These are phyloP conservation scores for Pangasius krempfi DNA, from an alignment of 2,797 vertebrate species.

Conservation along the genomic window DNA sequence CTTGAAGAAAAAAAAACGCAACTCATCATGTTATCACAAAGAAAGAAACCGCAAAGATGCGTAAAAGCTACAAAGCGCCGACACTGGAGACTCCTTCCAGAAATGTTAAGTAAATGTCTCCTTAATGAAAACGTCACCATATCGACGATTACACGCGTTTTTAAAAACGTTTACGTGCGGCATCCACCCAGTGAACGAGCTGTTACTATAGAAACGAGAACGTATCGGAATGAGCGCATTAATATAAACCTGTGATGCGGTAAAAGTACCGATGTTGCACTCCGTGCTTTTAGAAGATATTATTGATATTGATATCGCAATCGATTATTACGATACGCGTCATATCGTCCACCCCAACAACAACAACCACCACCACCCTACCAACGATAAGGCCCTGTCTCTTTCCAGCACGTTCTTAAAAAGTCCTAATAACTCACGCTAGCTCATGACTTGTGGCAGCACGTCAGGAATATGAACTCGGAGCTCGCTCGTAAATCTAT, in stretches of 20 bases:
- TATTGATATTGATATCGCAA: neutral
- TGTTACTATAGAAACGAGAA: neutral
- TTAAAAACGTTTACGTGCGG: neutral
- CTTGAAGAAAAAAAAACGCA: too few species aligned
- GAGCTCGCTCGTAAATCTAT: conserved; percentile 73
- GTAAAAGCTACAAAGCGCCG: neutral
- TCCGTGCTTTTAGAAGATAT: neutral
- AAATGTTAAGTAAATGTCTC: neutral
- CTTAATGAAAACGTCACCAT: neutral
- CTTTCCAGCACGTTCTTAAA: neutral
- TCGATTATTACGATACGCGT: neutral
- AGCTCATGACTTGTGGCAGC: conserved; percentile 66
- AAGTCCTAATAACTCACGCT: neutral
- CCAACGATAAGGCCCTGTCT: neutral
- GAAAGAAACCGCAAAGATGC: too few species aligned
- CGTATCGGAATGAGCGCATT: neutral
- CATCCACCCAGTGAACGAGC: neutral
- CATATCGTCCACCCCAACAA: neutral
- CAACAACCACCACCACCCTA: neutral
- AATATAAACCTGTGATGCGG: neutral
- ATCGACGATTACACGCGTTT: neutral
- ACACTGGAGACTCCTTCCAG: neutral
- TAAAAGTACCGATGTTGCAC: neutral
- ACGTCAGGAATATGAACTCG: conserved; percentile 71
- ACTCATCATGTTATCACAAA: too few species aligned